Conservation (phyloP, 2,797 vertebrate genomes). For the Scyliorhinus canicula region DNA sequence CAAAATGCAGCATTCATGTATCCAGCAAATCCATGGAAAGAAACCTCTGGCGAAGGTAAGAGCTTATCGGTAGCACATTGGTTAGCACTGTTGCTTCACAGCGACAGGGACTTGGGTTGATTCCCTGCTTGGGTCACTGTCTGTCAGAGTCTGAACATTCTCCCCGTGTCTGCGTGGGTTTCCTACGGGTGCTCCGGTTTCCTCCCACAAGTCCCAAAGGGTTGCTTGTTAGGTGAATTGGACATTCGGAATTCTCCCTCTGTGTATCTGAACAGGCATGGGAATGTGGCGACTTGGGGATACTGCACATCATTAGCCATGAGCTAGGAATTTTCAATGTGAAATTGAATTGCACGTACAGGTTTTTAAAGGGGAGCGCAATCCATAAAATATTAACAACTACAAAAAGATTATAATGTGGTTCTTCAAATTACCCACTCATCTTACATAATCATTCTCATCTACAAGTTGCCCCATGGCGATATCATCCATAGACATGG, state of each 20-base stretch:
- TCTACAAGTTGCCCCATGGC: neutral
- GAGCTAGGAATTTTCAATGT: neutral
- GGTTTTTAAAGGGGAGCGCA: neutral
- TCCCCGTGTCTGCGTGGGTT: too few species aligned
- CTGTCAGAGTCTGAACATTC: too few species aligned
- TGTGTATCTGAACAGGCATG: too few species aligned
- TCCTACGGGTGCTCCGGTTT: too few species aligned
- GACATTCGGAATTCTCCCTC: too few species aligned
- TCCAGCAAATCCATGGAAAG: conserved; percentile 88
- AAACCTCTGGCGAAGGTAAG: conserved; percentile 67
- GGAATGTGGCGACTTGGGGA: too few species aligned
- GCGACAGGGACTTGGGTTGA: too few species aligned
- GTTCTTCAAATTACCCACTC: neutral
- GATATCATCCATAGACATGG: neutral
- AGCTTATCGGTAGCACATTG: too few species aligned
- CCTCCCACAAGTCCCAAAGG: too few species aligned
- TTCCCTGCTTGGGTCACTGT: too few species aligned
- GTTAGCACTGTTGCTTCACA: too few species aligned
- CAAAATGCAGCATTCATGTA: conserved; percentile 98
- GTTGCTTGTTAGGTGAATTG: too few species aligned
- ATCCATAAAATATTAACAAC: neutral
- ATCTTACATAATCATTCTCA: neutral
- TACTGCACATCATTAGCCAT: neutral
- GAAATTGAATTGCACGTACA: neutral
- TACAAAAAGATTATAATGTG: neutral